phyloP scores from a whole-genome alignment of 2,797 vertebrate species.

The Tragelaphus eurycerus region DNA sequence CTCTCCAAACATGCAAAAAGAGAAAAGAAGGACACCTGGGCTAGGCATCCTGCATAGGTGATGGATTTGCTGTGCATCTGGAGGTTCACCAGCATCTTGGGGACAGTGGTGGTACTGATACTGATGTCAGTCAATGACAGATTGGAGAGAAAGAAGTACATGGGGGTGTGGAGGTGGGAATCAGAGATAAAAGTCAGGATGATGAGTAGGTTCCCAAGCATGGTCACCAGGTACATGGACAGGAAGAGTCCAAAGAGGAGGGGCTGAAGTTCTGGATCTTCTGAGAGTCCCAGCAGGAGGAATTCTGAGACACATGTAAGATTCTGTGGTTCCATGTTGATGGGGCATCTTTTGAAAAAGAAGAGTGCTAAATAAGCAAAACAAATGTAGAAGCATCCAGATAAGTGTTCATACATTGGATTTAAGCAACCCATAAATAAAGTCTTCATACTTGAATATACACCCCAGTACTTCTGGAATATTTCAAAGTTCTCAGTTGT shows the following conservation, averaged over 20 bases:
- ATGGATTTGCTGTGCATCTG: background rate
- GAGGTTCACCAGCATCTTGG: background rate
- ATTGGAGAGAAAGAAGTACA: background rate
- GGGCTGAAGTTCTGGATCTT: background rate
- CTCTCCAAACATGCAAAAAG: background rate
- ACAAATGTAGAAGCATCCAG: background rate
- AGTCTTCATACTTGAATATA: background rate
- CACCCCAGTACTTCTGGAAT: background rate
- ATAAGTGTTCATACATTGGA: background rate
- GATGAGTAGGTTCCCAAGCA: background rate
- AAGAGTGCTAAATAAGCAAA: background rate
- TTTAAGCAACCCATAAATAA: background rate
- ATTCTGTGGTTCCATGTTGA: background rate
- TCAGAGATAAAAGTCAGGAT: background rate
- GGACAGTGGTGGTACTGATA: background rate
- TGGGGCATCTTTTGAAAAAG: background rate
- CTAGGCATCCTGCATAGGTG: background rate
- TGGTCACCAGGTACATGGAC: background rate
- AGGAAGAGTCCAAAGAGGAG: background rate
- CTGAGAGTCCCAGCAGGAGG: background rate
- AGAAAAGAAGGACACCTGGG: background rate
- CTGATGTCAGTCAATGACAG: background rate
- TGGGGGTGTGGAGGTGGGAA: background rate
- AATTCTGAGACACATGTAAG: background rate
- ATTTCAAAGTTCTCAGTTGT: background rate